Percentiles rank a stretch among this genome's conserved stretches.
These are phyloP conservation scores for Callocephalon fimbriatum DNA, from an alignment of 2,113 vertebrate genomes.

Conservation along the genomic window DNA sequence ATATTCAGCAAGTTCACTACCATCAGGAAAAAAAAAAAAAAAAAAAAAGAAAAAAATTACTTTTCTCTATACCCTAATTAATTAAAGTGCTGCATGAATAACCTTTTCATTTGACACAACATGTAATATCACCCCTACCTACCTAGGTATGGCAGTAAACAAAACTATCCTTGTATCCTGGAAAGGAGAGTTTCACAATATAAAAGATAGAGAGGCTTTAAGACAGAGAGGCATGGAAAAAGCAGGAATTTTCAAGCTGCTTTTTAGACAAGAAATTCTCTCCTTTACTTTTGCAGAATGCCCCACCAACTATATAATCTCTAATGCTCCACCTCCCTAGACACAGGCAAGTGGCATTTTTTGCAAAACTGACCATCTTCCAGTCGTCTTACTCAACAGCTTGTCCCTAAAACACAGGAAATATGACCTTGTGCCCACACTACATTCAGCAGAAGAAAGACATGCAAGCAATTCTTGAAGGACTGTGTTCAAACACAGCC, in stretches of 20 bases:
- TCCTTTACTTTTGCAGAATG: not conserved
- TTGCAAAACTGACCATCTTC: not conserved
- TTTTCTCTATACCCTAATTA: not conserved
- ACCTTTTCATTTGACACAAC: not conserved
- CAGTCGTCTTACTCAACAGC: not conserved
- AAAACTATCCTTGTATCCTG: not conserved
- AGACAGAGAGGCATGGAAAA: not conserved
- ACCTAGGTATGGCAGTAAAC: not conserved
- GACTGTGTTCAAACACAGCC: not conserved
- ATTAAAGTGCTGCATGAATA: not conserved
- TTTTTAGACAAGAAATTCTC: not conserved
- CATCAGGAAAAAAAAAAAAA: not conserved
- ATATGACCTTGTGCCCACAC: not conserved
- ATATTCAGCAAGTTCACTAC: not conserved
- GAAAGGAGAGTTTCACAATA: not conserved
- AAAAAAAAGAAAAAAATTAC: not conserved
- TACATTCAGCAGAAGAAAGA: not conserved
- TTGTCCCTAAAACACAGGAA: not conserved
- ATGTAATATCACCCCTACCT: not conserved
- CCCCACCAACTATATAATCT: not conserved
- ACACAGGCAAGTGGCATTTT: not conserved
- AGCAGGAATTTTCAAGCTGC: not conserved
- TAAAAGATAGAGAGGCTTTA: not conserved
- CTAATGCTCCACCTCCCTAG: not conserved
- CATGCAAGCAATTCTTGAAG: not conserved